phyloP scores from a whole-genome alignment of 1,140 invertebrate genomes.

The Cydia splendana region DNA sequence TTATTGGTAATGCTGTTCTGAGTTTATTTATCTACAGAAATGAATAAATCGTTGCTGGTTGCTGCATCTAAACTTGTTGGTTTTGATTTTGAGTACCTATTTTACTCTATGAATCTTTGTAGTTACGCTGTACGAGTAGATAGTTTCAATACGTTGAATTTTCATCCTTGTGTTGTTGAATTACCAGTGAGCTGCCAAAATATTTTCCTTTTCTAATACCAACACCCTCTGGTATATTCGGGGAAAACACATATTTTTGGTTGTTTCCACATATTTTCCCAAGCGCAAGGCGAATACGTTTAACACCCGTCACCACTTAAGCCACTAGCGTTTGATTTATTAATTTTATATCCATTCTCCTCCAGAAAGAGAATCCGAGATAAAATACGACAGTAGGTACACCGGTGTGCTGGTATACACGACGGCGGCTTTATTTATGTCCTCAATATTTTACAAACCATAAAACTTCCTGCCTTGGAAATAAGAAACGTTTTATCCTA shows the following conservation, averaged over 20 bases:
- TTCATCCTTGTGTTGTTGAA: background rate
- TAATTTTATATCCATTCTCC: slow-evolving; percentile 58
- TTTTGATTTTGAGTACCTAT: too few relatives aligned
- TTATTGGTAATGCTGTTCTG: background rate
- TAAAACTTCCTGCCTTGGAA: slow-evolving; percentile 72
- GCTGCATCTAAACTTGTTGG: background rate
- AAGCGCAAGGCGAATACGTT: slow-evolving; percentile 11
- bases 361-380: slow-evolving; percentile 65
- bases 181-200: background rate
- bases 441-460: slow-evolving; percentile 77
- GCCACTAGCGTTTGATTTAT: slow-evolving; percentile 33
- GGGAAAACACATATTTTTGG: slow-evolving; percentile 4
- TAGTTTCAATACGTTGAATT: too few relatives aligned
- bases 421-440: slow-evolving; percentile 73
- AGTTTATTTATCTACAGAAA: background rate
- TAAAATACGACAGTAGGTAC: slow-evolving; percentile 69
- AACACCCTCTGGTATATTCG: background rate
- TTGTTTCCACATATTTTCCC: background rate
- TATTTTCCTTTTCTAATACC: slow-evolving; percentile 3
- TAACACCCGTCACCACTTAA: slow-evolving; percentile 26
- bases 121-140: too few relatives aligned
- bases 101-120: background rate
- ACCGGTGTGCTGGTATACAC: slow-evolving; percentile 71
- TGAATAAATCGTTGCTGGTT: too few relatives aligned
- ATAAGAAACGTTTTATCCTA: slow-evolving; percentile 74